These are phyloP conservation scores for Drusus annulatus DNA, from an alignment of 1,140 invertebrate genomes.

Conservation along the genomic window DNA sequence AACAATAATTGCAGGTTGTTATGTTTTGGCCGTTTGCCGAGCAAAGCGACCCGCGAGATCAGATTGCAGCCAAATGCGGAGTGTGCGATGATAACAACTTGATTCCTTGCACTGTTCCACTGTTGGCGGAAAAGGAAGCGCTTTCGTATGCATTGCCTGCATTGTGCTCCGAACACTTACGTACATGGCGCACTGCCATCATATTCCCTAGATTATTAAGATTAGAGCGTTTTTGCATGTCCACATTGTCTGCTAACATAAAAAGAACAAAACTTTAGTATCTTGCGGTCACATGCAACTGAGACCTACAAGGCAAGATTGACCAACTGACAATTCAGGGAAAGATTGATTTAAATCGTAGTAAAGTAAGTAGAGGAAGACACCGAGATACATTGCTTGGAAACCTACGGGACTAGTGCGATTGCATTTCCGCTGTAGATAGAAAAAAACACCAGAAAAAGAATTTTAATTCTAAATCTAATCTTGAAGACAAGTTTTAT, in stretches of 20 bases:
- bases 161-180: not conserved
- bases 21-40: slow-evolving; percentile 20
- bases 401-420: too few species aligned
- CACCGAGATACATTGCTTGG: too few species aligned
- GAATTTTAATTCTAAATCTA: too few species aligned
- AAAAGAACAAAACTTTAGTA: not conserved
- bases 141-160: slow-evolving; percentile 7
- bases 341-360: too few species aligned
- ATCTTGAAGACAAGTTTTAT: too few species aligned
- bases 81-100: not conserved
- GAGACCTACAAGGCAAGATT: too few species aligned
- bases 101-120: slow-evolving; percentile 2
- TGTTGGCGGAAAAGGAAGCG: not conserved
- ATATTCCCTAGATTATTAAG: not conserved
- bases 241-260: not conserved
- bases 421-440: too few species aligned
- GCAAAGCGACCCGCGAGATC: slow-evolving; percentile 16
- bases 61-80: not conserved
- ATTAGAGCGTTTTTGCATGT: not conserved
- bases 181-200: not conserved
- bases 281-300: too few species aligned
- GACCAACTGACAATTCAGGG: too few species aligned
- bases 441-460: too few species aligned
- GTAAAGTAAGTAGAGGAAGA: too few species aligned
- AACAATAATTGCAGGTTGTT: slow-evolving; percentile 39